Evolutionary conservation across 2,113 vertebrate genomes (phyloP).

Genomic region (Catagonus wagneri): DNA sequence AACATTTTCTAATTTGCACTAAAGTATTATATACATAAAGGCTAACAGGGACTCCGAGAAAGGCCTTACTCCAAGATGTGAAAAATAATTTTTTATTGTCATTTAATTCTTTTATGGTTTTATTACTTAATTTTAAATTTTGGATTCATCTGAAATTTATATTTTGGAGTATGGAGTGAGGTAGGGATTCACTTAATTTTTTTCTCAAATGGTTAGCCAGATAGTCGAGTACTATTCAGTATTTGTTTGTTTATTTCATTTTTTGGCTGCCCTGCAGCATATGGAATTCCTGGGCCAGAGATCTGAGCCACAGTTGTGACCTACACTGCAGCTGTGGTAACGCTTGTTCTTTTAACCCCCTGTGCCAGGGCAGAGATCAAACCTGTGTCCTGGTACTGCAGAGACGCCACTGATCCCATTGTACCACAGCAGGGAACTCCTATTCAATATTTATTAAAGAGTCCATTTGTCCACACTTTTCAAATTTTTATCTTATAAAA

Average conservation of each 20-base stretch:
- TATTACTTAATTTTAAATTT: constrained; percentile 1
- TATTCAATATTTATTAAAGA: not conserved
- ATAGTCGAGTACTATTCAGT: not conserved
- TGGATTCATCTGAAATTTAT: constrained; percentile 22
- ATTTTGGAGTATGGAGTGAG: not conserved
- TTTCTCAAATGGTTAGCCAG: constrained; percentile 8
- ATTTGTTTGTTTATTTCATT: no score
- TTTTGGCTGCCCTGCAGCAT: no score
- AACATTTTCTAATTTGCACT: not conserved
- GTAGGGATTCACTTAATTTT: constrained; percentile 27
- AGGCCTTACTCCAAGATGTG: constrained; percentile 12
- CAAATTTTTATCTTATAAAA: constrained; percentile 19
- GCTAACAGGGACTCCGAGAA: not conserved
- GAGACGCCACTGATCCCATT: no score
- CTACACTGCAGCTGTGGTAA: no score
- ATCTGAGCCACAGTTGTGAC: no score
- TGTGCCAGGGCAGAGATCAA: no score
- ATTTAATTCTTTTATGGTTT: constrained; percentile 25
- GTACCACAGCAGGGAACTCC: no score
- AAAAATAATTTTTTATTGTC: constrained; percentile 39
- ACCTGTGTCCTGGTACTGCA: no score
- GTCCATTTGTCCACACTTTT: not conserved
- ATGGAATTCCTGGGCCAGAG: no score
- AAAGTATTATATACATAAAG: not conserved
- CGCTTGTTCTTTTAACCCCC: no score